Conservation (phyloP, 2,888 invertebrate species). For the Scelioninae gen. 2 region DNA sequence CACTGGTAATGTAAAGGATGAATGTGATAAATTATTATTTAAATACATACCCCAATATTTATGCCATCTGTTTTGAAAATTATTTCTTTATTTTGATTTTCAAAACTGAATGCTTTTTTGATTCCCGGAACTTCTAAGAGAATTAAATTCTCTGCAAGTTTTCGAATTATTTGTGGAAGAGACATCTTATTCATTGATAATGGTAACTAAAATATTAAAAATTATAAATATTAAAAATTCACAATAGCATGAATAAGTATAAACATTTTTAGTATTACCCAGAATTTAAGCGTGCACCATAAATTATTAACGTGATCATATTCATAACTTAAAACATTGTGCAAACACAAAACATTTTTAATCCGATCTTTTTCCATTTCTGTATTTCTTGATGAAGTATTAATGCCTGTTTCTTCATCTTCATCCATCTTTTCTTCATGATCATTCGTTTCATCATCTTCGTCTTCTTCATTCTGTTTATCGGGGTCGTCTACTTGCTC, state of each 20-base stretch:
- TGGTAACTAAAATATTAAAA: conserved; percentile 76
- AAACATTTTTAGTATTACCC: conserved; percentile 73
- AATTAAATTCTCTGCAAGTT: conserved; percentile 83
- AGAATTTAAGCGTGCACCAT: conserved; percentile 91
- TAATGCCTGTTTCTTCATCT: conserved; percentile 71
- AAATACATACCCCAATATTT: conserved; percentile 82
- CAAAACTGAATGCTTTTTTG: conserved; percentile 88
- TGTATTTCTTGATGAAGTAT: conserved; percentile 53
- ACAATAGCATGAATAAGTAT: not conserved
- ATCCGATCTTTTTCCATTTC: conserved; percentile 62
- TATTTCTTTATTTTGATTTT: conserved; percentile 78
- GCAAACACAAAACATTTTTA: conserved; percentile 67
- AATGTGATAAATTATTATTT: no score
- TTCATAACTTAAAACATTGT: conserved; percentile 80
- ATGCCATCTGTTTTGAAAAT: conserved; percentile 96
- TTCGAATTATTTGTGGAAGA: conserved; percentile 83
- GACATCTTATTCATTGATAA: conserved; percentile 83
- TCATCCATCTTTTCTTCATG: conserved; percentile 65
- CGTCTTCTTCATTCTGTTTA: conserved; percentile 8
- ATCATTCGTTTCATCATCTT: not conserved
- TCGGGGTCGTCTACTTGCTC: conserved; percentile 64
- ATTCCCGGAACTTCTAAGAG: conserved; percentile 89
- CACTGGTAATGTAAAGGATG: no score
- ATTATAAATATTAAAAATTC: not conserved
- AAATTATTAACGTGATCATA: conserved; percentile 85